A percentile compares a stretch with the other conserved stretches of the same genome.
Conservation (phyloP, 2,113 vertebrate species). For the Mustela nigripes region DNA sequence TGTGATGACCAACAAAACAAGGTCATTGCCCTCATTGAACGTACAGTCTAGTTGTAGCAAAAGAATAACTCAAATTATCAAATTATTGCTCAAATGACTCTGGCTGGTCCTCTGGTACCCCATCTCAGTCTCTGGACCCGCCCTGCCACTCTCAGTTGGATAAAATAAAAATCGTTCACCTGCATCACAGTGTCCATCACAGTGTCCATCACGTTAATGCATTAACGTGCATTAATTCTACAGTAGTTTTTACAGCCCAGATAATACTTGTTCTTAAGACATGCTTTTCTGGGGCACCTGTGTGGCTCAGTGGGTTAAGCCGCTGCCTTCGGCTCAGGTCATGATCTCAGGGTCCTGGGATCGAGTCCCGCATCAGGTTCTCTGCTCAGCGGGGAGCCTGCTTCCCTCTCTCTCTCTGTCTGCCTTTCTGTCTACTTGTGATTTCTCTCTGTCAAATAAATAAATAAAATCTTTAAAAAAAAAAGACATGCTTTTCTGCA, state of each 20-base stretch:
- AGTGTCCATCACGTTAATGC: background rate
- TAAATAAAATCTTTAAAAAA: no score
- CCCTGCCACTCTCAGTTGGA: background rate
- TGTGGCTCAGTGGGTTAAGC: no score
- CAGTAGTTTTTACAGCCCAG: background rate
- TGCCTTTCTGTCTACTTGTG: no score
- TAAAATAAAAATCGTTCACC: conserved; percentile 51
- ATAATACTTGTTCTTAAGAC: background rate
- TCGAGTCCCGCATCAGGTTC: no score
- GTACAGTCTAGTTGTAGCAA: background rate
- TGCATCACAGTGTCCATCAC: background rate
- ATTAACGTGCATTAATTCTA: background rate
- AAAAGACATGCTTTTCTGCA: background rate
- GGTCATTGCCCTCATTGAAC: background rate
- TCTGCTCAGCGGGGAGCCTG: no score
- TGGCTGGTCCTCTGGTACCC: background rate
- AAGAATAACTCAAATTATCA: background rate
- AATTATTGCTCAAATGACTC: background rate
- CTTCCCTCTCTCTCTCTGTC: no score
- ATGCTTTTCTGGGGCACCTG: background rate
- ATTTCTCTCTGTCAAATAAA: no score
- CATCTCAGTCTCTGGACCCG: background rate
- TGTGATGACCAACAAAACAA: background rate
- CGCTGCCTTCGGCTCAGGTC: no score
- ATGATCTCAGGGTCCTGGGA: no score